These are phyloP conservation scores for Ginglymostoma cirratum DNA, from an alignment of 2,113 vertebrate species.

Conservation along the genomic window DNA sequence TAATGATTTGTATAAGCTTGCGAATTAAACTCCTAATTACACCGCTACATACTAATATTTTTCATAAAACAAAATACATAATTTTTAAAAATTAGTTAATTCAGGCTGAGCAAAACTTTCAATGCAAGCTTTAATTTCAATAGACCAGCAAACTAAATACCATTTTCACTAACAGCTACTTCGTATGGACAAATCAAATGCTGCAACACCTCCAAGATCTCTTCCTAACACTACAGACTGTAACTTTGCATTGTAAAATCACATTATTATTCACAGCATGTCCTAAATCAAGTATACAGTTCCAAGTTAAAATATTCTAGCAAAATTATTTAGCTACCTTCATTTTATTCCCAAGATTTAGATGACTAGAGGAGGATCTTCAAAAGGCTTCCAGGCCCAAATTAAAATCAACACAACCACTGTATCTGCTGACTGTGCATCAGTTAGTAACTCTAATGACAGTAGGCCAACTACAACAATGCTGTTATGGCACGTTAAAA, in stretches of 20 bases:
- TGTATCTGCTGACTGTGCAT: slow-evolving; percentile 2
- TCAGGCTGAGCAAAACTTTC: background rate
- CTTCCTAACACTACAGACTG: background rate
- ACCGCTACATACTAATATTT: background rate
- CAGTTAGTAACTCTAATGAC: background rate
- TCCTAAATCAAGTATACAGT: background rate
- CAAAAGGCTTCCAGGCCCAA: background rate
- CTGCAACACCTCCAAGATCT: background rate
- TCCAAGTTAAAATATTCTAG: background rate
- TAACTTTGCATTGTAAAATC: background rate
- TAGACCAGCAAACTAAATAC: background rate
- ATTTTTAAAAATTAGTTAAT: background rate
- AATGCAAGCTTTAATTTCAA: background rate
- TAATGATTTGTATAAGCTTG: background rate
- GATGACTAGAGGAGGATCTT: background rate
- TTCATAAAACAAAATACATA: background rate
- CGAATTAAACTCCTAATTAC: background rate
- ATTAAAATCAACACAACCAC: slow-evolving; percentile 18
- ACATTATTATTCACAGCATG: background rate
- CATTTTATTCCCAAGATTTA: background rate
- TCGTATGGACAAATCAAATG: background rate
- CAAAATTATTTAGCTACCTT: background rate
- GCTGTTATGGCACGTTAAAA: background rate
- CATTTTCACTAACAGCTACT: background rate
- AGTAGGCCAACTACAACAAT: background rate